Evolutionary conservation across 2,888 invertebrate species (phyloP), one percentile per base, ranked within the genome.

Genomic region (Siphonodentalium dalli): DNA sequence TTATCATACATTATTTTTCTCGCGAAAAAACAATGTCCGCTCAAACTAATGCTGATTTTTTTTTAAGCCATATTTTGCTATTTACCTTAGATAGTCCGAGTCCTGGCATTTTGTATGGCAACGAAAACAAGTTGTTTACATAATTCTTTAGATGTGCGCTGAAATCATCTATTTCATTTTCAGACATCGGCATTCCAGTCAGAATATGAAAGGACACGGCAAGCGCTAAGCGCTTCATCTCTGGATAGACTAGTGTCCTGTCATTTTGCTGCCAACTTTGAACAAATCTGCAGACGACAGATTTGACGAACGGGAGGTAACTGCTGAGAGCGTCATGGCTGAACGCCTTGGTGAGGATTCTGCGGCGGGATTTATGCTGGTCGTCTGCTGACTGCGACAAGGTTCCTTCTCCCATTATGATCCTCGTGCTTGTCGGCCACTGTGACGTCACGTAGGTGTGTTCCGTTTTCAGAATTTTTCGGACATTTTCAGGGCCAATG

Each of bases 51-150:
- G n/a, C 23, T 4, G 24, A n/a, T 3, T 42, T 11, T 15, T 6
- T 42, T 6, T 4, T 13, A 3, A 23, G n/a, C 7, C 20, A 18
- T 24, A 13, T 31, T n/a, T 7, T 26, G 4, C 3, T 24, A 41
- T 63, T 54, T 56, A 78, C 78, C 72, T 72, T 76, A 29, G 66
- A 46, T 18, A 75, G 60, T n/a, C 76, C 76, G 20, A 66, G 60
- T 24, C 78, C 78, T 13, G 76, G 77, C 7, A 77, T 18, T 23
- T 69, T 54, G 20, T 69, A 23, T 3, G 78, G 78, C 21, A 77
- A 33, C 6, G 71, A 68, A 58, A 78, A 75, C 24, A 78, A 57
- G 48, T 71, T 75, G 26, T 64, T 49, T 5, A 57, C 39, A 37
- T 73, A 62, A 13, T 61, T 61, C n/a, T 58, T 29, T 43, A 72